These are phyloP conservation scores for Dermatemys mawii DNA, from an alignment of 2,113 vertebrate genomes.

Conservation along the genomic window DNA sequence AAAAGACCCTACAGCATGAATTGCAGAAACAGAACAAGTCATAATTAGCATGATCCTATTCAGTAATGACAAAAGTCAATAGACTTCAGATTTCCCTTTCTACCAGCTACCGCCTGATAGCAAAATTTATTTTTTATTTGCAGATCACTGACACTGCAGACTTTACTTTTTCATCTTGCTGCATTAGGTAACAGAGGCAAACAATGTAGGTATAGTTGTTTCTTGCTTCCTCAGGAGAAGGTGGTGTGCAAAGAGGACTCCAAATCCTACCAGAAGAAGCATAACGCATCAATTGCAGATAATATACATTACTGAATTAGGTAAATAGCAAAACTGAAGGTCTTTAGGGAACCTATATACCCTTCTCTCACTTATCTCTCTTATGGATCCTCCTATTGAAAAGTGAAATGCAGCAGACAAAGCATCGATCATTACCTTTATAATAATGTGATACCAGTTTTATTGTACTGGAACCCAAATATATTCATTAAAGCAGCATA, in stretches of 20 bases:
- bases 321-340: background rate
- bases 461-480: background rate
- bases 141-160: background rate
- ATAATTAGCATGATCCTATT: background rate
- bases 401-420: slow-evolving; percentile 30
- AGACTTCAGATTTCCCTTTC: background rate
- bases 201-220: background rate
- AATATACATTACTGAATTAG: background rate
- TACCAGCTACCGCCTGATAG: background rate
- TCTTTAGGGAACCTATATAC: background rate
- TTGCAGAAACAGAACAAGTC: background rate
- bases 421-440: slow-evolving; percentile 41
- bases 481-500: slow-evolving; percentile 8
- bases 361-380: background rate
- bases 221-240: background rate
- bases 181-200: background rate
- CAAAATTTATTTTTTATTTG: slow-evolving; percentile 1
- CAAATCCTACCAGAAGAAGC: background rate
- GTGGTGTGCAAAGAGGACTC: background rate
- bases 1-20: background rate
- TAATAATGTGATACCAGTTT: slow-evolving; percentile 7
- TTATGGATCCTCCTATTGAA: slow-evolving; percentile 15
- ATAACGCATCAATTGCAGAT: background rate
- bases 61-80: background rate
- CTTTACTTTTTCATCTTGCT: background rate